phyloP scores from a whole-genome alignment of 2,888 invertebrate genomes.

The Therioaphis trifolii region DNA sequence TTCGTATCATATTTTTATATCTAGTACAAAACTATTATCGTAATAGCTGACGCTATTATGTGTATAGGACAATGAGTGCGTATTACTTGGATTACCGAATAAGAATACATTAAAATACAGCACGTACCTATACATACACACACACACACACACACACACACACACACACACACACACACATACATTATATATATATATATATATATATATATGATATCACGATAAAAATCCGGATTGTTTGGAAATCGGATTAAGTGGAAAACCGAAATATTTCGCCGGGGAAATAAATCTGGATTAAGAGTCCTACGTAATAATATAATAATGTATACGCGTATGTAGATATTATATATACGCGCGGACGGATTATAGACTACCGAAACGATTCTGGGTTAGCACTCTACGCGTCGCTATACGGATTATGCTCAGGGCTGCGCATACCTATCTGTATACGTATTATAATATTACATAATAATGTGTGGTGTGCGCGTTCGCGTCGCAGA shows the following conservation, averaged over 20 bases:
- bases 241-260: conserved; percentile 54
- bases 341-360: too few species aligned
- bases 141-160: too few species aligned
- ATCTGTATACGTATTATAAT: background rate
- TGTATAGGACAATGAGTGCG: too few species aligned
- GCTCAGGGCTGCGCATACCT: background rate
- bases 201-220: background rate
- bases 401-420: background rate
- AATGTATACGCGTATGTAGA: too few species aligned
- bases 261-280: conserved; percentile 32
- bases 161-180: too few species aligned
- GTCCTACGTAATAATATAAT: background rate
- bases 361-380: conserved; percentile 29
- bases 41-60: too few species aligned
- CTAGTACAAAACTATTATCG: too few species aligned
- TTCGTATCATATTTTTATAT: too few species aligned
- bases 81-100: too few species aligned
- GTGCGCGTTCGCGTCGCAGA: too few species aligned
- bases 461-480: background rate
- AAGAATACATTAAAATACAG: too few species aligned
- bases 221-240: conserved; percentile 30
- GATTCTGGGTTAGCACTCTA: conserved; percentile 18
- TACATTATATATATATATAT: background rate
- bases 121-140: too few species aligned
- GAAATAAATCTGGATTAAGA: conserved; percentile 60